Conservation (phyloP, 1,140 invertebrate species). For the Drosophila sulfurigaster region DNA sequence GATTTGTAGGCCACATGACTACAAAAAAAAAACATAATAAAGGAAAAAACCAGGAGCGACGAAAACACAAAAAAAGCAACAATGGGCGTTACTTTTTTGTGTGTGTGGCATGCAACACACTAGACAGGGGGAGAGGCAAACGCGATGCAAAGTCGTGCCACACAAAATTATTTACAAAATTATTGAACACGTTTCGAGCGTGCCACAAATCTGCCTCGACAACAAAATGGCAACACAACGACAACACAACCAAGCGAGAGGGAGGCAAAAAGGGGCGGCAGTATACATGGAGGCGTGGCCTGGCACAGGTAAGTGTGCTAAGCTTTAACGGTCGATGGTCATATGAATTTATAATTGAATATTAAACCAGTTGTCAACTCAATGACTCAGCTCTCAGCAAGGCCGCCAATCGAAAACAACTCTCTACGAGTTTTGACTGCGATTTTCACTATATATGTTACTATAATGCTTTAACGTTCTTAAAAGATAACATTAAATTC, state of each 20-base stretch:
- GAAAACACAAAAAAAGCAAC: conserved; percentile 3
- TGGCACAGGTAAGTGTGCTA: conserved; percentile 7
- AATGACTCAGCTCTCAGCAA: conserved; percentile 22
- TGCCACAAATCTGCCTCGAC: conserved; percentile 59
- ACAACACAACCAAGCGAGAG: not conserved
- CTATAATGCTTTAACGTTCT: not conserved
- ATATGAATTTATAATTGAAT: conserved; percentile 80
- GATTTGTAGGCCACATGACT: conserved; percentile 71
- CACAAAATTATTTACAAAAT: conserved; percentile 80
- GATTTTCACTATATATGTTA: not conserved
- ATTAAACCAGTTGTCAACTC: conserved; percentile 54
- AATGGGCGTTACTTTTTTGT: conserved; percentile 23
- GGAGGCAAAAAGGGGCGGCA: not conserved
- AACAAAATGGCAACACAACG: conserved; percentile 47
- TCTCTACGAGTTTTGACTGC: not conserved
- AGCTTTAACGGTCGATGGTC: not conserved
- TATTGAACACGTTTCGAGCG: conserved; percentile 79
- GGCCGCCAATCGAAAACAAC: not conserved
- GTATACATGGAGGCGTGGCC: conserved; percentile 16
- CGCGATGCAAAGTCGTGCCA: conserved; percentile 15
- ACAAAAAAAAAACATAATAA: conserved; percentile 29
- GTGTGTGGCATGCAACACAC: conserved; percentile 46
- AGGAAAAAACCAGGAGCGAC: conserved; percentile 6
- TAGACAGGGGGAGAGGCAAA: not conserved
- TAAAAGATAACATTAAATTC: not conserved